Evolutionary conservation across 2,888 invertebrate genomes (phyloP).

Genomic region (Crematogaster levior): DNA sequence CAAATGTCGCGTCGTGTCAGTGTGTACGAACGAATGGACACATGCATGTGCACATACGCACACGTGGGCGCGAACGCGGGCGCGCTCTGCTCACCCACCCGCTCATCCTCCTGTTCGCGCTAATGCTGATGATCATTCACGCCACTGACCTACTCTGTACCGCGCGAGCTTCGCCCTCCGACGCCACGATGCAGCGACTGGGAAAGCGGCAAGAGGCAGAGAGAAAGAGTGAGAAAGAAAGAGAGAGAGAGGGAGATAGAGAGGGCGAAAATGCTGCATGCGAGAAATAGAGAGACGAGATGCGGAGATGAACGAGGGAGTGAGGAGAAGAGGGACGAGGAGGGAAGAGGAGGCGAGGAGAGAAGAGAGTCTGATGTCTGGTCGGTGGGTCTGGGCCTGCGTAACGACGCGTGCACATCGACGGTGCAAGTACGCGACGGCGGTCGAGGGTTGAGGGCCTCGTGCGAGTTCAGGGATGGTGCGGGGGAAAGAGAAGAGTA

Average conservation of each 20-base stretch:
- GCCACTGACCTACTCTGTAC: slow-evolving; percentile 78
- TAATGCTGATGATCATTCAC: slow-evolving; percentile 76
- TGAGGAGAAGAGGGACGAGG: background rate
- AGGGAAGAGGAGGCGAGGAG: slow-evolving; percentile 26
- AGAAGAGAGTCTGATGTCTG: slow-evolving; percentile 67
- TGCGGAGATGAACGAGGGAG: slow-evolving; percentile 29
- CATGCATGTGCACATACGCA: background rate
- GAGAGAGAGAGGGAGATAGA: background rate
- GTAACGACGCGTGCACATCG: slow-evolving; percentile 83
- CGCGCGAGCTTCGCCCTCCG: slow-evolving; percentile 60
- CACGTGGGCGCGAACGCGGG: background rate
- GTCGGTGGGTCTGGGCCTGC: slow-evolving; percentile 81
- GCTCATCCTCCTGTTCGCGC: slow-evolving; percentile 44
- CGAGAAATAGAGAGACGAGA: slow-evolving; percentile 17
- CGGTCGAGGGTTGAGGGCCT: slow-evolving; percentile 70
- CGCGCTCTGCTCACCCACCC: background rate
- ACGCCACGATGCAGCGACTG: slow-evolving; percentile 45
- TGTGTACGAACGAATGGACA: background rate
- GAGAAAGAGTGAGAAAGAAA: background rate
- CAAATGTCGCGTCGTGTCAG: slow-evolving; percentile 17
- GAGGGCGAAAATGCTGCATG: slow-evolving; percentile 12
- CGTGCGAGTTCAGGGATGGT: slow-evolving; percentile 68
- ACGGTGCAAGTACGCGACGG: slow-evolving; percentile 73
- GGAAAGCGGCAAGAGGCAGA: slow-evolving; percentile 17
- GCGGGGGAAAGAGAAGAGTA: slow-evolving; percentile 40